A percentile compares a stretch with the other conserved stretches of the same genome.
Evolutionary conservation across 1,140 invertebrate genomes (phyloP).

Genomic region (Dinoponera quadriceps): DNA sequence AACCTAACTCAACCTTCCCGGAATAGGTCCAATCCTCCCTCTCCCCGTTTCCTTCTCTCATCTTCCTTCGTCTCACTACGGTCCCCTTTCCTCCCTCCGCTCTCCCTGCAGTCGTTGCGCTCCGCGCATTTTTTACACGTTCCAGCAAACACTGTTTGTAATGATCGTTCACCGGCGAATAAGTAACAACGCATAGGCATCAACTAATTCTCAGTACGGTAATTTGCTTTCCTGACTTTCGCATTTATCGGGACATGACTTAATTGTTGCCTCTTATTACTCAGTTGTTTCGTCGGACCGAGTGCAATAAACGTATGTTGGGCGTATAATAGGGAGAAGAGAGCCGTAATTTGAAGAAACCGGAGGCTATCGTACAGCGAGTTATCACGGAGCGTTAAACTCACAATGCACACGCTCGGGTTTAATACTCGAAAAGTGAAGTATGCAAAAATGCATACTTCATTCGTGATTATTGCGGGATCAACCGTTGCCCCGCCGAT

Average conservation of each 20-base stretch:
- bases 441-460: slow-evolving; percentile 1
- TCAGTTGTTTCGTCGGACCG: not conserved
- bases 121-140: slow-evolving; percentile 34
- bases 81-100: no score
- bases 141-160: slow-evolving; percentile 33
- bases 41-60: not conserved
- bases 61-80: slow-evolving; percentile 34
- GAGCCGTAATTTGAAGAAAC: not conserved
- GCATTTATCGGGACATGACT: not conserved
- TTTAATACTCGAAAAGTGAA: not conserved
- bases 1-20: slow-evolving; percentile 72
- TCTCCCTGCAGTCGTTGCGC: slow-evolving; percentile 27
- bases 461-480: not conserved
- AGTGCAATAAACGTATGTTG: not conserved
- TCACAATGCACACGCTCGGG: no score
- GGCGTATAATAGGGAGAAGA: not conserved
- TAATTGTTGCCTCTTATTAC: not conserved
- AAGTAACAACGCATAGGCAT: not conserved
- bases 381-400: no score
- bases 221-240: not conserved
- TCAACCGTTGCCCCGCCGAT: not conserved
- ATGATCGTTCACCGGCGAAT: not conserved
- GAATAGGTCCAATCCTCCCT: slow-evolving; percentile 56
- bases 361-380: not conserved
- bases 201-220: not conserved